Evolutionary conservation across 2,113 vertebrate species (phyloP), one percentile per base, ranked within the genome.

Genomic region (Strix uralensis): DNA sequence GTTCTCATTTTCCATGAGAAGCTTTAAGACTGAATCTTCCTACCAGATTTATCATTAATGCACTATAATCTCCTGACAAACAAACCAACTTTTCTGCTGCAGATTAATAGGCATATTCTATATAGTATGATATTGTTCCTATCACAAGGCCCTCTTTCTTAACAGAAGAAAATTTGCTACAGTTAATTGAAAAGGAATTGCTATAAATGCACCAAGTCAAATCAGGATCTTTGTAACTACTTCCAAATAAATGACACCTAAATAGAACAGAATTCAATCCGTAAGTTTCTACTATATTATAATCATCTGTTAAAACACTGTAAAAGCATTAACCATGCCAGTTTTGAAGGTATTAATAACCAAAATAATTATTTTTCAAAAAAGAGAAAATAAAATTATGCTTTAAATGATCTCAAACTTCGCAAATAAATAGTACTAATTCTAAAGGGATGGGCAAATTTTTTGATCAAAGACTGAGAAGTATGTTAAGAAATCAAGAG

Each of bases 1-100:
- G 62, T 94, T 94, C 92, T 95, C 83, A 70, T 97, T 92, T 95
- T 95, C 93, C 74, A 67, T 77, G 55, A 90, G 73, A 74, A 88
- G 86, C 90, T 96, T 95, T 92, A 67, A 73, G 86, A 69, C 44
- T 78, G 81, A 90, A 66, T 96, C 88, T 88, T 92, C 88, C 74
- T 92, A 87, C 75, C 74, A 88, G 95, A 88, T 86, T 90, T 73
- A 81, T 73, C 73, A 92, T 54, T 94, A 94, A 88, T 90, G 70
- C 65, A 80, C 52, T 75, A 52, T 81, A 95, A 92, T 97, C 80
- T 69, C 46, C 69, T 55, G 79, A 55, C 54, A 82, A 74, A 89
- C 96, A 72, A 96, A 87, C 36, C 52, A 91, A 78, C 78, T 88
- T 94, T 91, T 34, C 66, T 93, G 77, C 67, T 82, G 86, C 61